phyloP scores from a whole-genome alignment of 1,140 invertebrate genomes.

The Aphidius gifuensis region DNA sequence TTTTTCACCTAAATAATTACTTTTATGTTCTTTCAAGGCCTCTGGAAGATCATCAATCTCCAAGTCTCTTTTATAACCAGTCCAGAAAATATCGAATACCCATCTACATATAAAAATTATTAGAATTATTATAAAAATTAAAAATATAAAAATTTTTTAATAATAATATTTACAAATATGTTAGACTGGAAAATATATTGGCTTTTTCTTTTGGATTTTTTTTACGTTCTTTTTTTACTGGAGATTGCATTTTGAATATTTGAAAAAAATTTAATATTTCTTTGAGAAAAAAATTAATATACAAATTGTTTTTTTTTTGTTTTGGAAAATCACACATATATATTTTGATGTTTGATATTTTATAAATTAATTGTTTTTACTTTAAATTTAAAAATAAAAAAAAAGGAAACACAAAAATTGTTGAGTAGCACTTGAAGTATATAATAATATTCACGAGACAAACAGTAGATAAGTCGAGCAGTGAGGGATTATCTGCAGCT shows the following conservation, averaged over 20 bases:
- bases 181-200: constrained; percentile 56
- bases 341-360: no score
- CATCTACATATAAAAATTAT: constrained; percentile 50
- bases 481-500: no score
- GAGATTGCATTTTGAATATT: constrained; percentile 50
- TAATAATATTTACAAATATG: constrained; percentile 55
- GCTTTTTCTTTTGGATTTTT: constrained; percentile 58
- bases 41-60: constrained; percentile 67
- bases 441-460: no score
- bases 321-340: no score
- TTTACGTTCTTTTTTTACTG: constrained; percentile 44
- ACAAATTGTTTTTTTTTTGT: no score
- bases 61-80: constrained; percentile 66
- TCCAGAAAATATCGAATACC: constrained; percentile 65
- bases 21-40: constrained; percentile 60
- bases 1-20: constrained; percentile 52
- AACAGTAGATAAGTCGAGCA: no score
- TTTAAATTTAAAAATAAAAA: no score
- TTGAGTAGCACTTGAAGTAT: no score
- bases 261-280: background rate
- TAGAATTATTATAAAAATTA: no score
- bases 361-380: no score
- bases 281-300: no score
- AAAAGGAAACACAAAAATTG: no score
- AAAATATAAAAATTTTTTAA: constrained; percentile 16